Conservation (phyloP, 2,797 vertebrate species). For the Bryconaethiops microstoma region DNA sequence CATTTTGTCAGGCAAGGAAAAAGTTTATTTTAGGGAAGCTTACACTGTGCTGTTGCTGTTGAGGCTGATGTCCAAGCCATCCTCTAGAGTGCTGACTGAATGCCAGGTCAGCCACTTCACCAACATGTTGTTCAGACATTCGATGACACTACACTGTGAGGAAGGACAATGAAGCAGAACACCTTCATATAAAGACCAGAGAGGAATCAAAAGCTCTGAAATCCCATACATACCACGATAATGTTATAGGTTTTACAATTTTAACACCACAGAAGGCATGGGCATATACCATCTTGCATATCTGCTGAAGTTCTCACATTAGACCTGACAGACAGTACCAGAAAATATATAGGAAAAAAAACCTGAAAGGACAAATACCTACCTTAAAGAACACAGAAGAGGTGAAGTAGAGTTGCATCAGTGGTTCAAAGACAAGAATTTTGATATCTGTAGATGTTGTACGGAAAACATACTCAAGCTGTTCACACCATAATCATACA, state of each 20-base stretch:
- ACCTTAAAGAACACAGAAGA: constrained; percentile 95
- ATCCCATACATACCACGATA: background rate
- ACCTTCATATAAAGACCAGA: constrained; percentile 20
- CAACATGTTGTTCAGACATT: constrained; percentile 87
- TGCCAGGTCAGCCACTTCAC: constrained; percentile 90
- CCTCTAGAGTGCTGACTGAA: constrained; percentile 70
- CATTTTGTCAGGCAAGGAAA: background rate
- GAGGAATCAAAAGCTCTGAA: background rate
- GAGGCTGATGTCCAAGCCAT: constrained; percentile 77
- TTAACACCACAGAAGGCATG: background rate
- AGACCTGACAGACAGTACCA: background rate
- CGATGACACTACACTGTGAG: constrained; percentile 87
- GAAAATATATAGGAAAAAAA: background rate
- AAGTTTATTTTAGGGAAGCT: constrained; percentile 55
- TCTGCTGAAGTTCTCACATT: too few relatives aligned
- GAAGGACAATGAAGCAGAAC: constrained; percentile 4
- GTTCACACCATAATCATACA: background rate
- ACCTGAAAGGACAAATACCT: constrained; percentile 29
- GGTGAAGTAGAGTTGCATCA: constrained; percentile 89
- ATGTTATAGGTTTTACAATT: background rate
- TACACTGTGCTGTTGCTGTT: constrained; percentile 78
- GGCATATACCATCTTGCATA: background rate
- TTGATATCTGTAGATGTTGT: constrained; percentile 78
- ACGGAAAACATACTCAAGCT: constrained; percentile 5
- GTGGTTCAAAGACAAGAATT: constrained; percentile 80